Base-by-base conservation (phyloP, 2,888 invertebrate genomes). In the Drosophila diplacantha region DNA sequence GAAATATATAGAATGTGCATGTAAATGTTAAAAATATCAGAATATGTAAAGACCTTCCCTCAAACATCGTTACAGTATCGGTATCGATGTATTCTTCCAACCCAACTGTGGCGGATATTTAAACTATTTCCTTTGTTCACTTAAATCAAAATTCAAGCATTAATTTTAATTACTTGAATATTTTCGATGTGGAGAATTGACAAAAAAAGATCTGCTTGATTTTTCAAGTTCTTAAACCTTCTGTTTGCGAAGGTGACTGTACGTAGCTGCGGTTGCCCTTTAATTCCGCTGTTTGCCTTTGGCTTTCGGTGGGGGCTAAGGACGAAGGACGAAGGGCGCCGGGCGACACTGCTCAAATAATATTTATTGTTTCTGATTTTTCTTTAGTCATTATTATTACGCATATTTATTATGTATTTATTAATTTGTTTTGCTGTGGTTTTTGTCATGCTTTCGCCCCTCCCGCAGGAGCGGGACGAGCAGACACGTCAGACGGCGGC, bases 341-440 rank as follows among this genome's bases (percentile, higher is more conserved):
- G 20, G 49, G 37, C 46, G 39, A 38, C 54, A 70, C 77, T 80
- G 49, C 77, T 80, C 73, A 80, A 77, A 77, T 80, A 77, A 67
- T 75, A 77, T 77, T 77, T 77, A 77, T 77, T 77, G 77, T 80
- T 80, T 77, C 77, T 77, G 77, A 80, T 77, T 80, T 77, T 80
- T 76, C 77, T 80, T 77, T 77, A 76, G 80, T 74, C 80, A 80
- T 77, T 77, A 77, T 78, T 81, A 75, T 73, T 69, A 68, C 75
- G 75, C 74, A 77, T 72, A 78, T 78, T 81, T 69, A 68, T 69
- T 68, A 69, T 68, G 62, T 58, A 68, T 69, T 69, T 77, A 78
- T 78, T 80, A 69, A 78, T 78, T 81, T 81, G 81, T 75, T 80
- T 80, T 77, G 69, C 71, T 72, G 72, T 61, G 77, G 68, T 69